A percentile compares a stretch with the other conserved stretches of the same genome.
These are phyloP conservation scores for Lasiurus borealis DNA, from an alignment of 2,113 vertebrate genomes.

Conservation along the genomic window DNA sequence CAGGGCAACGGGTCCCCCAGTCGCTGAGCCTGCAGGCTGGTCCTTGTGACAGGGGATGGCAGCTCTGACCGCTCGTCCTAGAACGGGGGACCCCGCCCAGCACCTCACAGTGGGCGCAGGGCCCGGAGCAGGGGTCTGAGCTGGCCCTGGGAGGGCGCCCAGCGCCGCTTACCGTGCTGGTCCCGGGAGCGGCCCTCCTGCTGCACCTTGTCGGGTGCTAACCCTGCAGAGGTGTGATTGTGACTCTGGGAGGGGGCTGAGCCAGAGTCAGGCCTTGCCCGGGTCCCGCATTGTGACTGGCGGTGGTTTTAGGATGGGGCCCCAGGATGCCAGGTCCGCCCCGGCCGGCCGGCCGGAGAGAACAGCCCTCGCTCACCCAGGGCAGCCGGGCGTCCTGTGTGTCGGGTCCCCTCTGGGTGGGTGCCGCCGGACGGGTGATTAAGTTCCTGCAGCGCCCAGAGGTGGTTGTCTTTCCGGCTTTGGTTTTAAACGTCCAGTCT, in stretches of 20 bases:
- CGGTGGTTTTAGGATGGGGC: neutral
- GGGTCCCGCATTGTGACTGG: neutral
- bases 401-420: neutral
- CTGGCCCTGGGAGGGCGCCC: neutral
- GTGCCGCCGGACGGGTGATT: neutral
- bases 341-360: neutral
- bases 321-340: neutral
- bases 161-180: neutral
- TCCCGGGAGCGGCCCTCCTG: neutral
- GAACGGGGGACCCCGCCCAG: neutral
- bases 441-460: neutral
- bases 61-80: neutral
- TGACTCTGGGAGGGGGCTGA: neutral
- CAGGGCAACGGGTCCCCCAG: neutral
- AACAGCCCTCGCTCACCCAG: neutral
- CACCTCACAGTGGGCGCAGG: neutral
- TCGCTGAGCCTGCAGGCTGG: no score
- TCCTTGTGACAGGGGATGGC: neutral
- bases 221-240: neutral
- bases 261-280: neutral
- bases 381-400: neutral
- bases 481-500: neutral
- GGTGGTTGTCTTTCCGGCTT: neutral
- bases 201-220: neutral
- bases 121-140: neutral